Evolutionary conservation across 1,140 invertebrate genomes (phyloP).

Genomic region (Bemisia tabaci): DNA sequence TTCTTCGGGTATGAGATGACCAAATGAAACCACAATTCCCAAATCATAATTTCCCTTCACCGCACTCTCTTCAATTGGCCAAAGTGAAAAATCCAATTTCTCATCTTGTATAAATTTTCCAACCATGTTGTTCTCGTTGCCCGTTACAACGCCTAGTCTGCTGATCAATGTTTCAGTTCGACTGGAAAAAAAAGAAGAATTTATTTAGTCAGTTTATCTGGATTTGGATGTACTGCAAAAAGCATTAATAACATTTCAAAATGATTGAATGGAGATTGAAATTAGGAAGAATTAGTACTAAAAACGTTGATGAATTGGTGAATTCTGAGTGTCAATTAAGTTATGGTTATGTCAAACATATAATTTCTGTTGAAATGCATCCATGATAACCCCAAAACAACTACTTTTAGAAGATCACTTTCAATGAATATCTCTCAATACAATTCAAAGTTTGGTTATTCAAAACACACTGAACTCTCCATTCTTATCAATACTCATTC

Average conservation of each 20-base stretch:
- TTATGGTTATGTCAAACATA: too few relatives aligned
- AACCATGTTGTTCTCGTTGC: slow-evolving; percentile 27
- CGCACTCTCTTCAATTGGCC: slow-evolving; percentile 35
- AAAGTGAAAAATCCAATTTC: slow-evolving; percentile 36
- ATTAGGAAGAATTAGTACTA: too few relatives aligned
- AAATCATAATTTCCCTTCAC: slow-evolving; percentile 38
- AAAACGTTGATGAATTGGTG: too few relatives aligned
- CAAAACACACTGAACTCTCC: too few relatives aligned
- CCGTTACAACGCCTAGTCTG: slow-evolving; percentile 43
- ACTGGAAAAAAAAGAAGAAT: slow-evolving; percentile 21
- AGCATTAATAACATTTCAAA: too few relatives aligned
- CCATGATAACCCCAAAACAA: too few relatives aligned
- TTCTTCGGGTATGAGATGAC: slow-evolving; percentile 46
- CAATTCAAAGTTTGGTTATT: too few relatives aligned
- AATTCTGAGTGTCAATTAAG: too few relatives aligned
- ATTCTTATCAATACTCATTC: too few relatives aligned
- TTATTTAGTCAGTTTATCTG: background rate
- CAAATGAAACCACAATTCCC: slow-evolving; percentile 57
- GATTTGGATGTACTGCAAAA: slow-evolving; percentile 3
- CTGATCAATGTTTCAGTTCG: slow-evolving; percentile 28
- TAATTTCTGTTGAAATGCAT: too few relatives aligned
- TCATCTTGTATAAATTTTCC: slow-evolving; percentile 35
- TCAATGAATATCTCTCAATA: slow-evolving; percentile 7
- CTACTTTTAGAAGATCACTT: too few relatives aligned
- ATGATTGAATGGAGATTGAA: too few relatives aligned